Evolutionary conservation across 2,797 vertebrate genomes (phyloP).

Genomic region (Tragelaphus eurycerus): DNA sequence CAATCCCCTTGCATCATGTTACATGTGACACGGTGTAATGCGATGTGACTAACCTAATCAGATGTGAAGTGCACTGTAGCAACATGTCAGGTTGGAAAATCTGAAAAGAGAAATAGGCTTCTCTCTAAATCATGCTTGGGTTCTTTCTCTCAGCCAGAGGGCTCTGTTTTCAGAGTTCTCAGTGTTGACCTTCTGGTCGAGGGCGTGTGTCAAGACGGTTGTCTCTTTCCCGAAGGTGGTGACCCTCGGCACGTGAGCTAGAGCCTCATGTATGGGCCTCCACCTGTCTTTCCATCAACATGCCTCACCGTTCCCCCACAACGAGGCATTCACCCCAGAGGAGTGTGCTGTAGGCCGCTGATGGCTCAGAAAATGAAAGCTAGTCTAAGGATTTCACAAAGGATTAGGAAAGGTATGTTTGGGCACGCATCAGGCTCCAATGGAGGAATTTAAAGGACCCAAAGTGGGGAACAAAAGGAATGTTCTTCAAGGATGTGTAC

Average conservation of each 20-base stretch:
- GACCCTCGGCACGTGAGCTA: slow-evolving; percentile 72
- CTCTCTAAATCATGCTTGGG: slow-evolving; percentile 60
- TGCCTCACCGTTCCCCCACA: slow-evolving; percentile 61
- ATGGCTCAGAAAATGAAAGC: slow-evolving; percentile 1
- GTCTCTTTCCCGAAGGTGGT: slow-evolving; percentile 74
- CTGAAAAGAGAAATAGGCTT: slow-evolving; percentile 53
- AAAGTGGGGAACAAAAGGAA: background rate
- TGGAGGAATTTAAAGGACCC: background rate
- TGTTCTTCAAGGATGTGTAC: background rate
- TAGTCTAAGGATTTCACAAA: background rate
- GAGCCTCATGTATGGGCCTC: slow-evolving; percentile 55
- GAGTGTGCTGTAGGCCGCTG: fast-evolving
- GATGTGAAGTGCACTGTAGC: slow-evolving; percentile 76
- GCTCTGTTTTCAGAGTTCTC: slow-evolving; percentile 78
- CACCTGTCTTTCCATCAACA: slow-evolving; percentile 71
- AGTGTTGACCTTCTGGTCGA: slow-evolving; percentile 80
- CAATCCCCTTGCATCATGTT: slow-evolving; percentile 78
- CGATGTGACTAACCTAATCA: slow-evolving; percentile 84
- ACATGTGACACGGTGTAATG: slow-evolving; percentile 77
- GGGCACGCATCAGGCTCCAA: background rate
- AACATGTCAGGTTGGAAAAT: slow-evolving; percentile 71
- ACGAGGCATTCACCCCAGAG: slow-evolving; percentile 51
- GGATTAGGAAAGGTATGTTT: background rate
- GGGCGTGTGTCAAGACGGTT: slow-evolving; percentile 71
- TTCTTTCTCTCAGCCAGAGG: slow-evolving; percentile 78